phyloP scores from a whole-genome alignment of 2,113 vertebrate genomes.

The Pseudorasbora parva region DNA sequence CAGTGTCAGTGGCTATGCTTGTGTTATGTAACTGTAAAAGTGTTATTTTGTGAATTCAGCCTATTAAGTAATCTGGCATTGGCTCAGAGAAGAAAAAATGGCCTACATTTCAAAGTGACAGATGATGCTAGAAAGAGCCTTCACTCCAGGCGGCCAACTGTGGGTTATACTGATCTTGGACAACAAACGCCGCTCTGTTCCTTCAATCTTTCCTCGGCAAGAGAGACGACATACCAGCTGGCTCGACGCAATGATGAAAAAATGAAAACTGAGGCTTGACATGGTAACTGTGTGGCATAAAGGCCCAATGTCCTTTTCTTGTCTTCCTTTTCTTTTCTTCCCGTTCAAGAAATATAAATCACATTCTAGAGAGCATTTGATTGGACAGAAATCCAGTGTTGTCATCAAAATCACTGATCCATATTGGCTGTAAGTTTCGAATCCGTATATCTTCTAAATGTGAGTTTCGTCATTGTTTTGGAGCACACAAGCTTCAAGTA shows the following conservation, averaged over 20 bases:
- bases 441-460: no score
- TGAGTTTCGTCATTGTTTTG: no score
- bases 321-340: no score
- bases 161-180: conserved; percentile 35
- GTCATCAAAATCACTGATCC: no score
- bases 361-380: no score
- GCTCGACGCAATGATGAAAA: background rate
- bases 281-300: background rate
- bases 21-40: conserved; percentile 22
- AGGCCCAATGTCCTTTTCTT: no score
- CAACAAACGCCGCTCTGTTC: background rate
- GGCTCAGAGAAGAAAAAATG: conserved; percentile 35
- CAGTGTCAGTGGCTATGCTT: background rate
- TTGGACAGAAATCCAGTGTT: no score
- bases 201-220: conserved; percentile 23
- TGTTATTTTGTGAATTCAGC: conserved; percentile 9
- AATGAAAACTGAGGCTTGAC: conserved; percentile 2
- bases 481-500: no score
- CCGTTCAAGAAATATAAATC: no score
- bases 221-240: conserved; percentile 10
- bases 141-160: conserved; percentile 29
- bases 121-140: conserved; percentile 53
- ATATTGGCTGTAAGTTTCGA: no score
- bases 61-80: conserved; percentile 47
- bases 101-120: conserved; percentile 48